Percentiles rank a stretch among this genome's conserved stretches.
Evolutionary conservation across 2,888 invertebrate genomes (phyloP).

Genomic region (Polietes domitor): DNA sequence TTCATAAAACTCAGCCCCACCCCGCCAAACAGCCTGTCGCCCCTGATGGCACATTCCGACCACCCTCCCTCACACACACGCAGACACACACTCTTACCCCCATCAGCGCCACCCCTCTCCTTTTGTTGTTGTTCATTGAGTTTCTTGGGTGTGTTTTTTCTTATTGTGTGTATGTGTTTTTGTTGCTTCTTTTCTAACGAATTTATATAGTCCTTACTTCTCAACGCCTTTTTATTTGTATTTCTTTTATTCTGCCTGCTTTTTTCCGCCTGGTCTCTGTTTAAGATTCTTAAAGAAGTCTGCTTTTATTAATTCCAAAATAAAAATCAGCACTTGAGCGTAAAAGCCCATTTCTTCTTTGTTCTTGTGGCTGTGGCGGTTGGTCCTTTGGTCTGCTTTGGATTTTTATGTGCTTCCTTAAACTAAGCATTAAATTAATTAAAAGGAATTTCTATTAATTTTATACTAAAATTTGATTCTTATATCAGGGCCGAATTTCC

Average conservation of each 20-base stretch:
- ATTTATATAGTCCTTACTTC: slow-evolving; percentile 36
- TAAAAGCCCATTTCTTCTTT: background rate
- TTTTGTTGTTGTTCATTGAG: slow-evolving; percentile 6
- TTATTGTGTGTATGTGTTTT: background rate
- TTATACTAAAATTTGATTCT: background rate
- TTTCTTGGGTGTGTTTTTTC: background rate
- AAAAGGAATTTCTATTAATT: slow-evolving; percentile 11
- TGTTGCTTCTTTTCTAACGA: slow-evolving; percentile 14
- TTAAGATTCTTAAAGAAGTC: slow-evolving; percentile 39
- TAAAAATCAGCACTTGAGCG: slow-evolving; percentile 23
- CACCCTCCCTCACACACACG: background rate
- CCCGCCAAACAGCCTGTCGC: background rate
- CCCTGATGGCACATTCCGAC: background rate
- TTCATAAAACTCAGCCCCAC: slow-evolving; percentile 21
- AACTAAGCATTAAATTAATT: background rate
- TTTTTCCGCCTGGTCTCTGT: background rate
- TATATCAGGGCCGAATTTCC: no score
- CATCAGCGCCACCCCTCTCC: background rate
- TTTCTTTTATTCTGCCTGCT: slow-evolving; percentile 6
- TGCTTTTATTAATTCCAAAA: slow-evolving; percentile 21
- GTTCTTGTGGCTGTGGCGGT: background rate
- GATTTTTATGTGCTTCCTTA: background rate
- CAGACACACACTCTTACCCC: background rate
- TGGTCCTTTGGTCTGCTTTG: background rate
- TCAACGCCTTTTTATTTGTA: slow-evolving; percentile 35